A percentile compares a stretch with the other conserved stretches of the same genome.
These are phyloP conservation scores for Notamacropus eugenii DNA, from an alignment of 2,797 vertebrate genomes.

Conservation along the genomic window DNA sequence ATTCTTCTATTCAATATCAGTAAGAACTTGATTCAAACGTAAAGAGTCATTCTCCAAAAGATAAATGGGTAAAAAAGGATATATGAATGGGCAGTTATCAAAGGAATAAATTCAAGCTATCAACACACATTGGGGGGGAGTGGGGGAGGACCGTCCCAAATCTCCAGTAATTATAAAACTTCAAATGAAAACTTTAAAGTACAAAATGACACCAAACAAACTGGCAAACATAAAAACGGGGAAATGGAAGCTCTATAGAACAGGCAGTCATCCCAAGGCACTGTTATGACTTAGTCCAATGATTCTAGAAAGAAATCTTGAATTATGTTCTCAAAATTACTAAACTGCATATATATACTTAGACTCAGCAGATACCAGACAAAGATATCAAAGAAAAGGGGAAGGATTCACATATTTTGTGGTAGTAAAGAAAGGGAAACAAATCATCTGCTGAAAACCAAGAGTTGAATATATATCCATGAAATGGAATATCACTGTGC, in stretches of 20 bases:
- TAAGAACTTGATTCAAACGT: too few species aligned
- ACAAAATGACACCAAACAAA: neutral
- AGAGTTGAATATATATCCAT: neutral
- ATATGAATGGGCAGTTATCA: neutral
- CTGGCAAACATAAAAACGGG: neutral
- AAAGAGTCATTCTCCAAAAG: neutral
- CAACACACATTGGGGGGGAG: neutral
- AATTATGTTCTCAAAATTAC: neutral
- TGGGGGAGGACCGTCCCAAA: neutral
- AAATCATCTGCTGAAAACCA: neutral
- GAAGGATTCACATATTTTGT: neutral
- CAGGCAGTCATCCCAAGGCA: neutral
- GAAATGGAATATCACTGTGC: neutral
- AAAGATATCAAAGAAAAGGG: neutral
- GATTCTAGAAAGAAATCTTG: neutral
- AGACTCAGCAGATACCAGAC: neutral
- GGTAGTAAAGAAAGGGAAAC: neutral
- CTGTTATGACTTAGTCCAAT: neutral
- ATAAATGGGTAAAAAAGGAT: neutral
- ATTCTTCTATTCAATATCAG: too few species aligned
- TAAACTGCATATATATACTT: neutral
- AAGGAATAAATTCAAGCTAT: neutral
- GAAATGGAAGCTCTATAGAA: neutral
- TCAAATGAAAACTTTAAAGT: neutral
- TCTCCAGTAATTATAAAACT: neutral